These are phyloP conservation scores for Monoplex corrugatus DNA, from an alignment of 2,888 invertebrate genomes.

Conservation along the genomic window DNA sequence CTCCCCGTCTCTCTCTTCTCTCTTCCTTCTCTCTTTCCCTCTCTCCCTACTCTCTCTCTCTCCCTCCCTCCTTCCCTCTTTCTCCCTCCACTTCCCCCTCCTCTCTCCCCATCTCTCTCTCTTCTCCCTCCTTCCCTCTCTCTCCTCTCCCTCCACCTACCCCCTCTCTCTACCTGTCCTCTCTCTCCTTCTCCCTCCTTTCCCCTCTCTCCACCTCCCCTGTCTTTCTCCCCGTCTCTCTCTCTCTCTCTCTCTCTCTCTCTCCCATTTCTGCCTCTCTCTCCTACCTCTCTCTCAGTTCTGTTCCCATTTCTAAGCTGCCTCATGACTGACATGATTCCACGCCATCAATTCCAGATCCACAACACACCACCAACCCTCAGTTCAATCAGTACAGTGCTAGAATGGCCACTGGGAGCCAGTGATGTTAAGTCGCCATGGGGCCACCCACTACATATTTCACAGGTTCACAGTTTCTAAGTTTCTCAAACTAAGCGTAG, in stretches of 20 bases:
- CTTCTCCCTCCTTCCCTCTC: neutral
- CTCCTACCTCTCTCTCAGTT: neutral
- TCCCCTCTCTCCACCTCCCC: neutral
- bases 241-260: conserved; percentile 1
- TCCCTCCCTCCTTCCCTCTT: neutral
- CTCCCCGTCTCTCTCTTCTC: neutral
- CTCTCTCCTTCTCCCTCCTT: neutral
- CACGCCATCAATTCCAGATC: too few species aligned
- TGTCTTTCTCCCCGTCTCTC: neutral
- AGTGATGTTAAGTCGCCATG: too few species aligned
- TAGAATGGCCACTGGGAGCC: too few species aligned
- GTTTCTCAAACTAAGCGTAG: too few species aligned
- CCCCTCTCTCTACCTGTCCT: neutral
- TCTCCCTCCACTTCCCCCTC: conserved; percentile 30
- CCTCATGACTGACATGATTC: too few species aligned
- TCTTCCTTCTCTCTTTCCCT: neutral
- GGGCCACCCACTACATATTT: too few species aligned
- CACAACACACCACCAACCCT: too few species aligned
- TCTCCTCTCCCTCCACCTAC: neutral
- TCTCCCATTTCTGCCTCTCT: conserved; percentile 33
- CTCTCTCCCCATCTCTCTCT: neutral
- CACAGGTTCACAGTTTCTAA: too few species aligned
- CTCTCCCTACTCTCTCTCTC: conserved; percentile 3
- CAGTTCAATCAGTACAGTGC: too few species aligned
- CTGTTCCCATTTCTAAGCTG: too few species aligned